Conservation (phyloP, 2,797 vertebrate genomes). For the Chromis chromis region DNA sequence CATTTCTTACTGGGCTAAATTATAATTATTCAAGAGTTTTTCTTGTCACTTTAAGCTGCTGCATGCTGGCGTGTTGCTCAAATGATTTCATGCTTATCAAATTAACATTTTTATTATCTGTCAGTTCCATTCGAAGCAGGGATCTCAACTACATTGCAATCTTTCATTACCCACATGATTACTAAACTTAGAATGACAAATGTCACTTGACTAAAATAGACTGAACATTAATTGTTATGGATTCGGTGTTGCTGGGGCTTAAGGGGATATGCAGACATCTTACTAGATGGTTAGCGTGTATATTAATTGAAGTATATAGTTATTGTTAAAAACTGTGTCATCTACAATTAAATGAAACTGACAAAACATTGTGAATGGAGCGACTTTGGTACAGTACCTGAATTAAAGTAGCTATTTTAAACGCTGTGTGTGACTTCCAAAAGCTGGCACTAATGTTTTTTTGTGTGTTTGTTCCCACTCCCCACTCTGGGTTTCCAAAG, state of each 20-base stretch:
- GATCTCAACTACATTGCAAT: conserved; percentile 24
- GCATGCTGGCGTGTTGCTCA: conserved; percentile 21
- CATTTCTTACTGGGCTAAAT: conserved; percentile 12
- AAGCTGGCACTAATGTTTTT: neutral
- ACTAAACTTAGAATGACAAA: conserved; percentile 63
- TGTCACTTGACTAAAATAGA: conserved; percentile 65
- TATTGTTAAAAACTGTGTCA: neutral
- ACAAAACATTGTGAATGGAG: neutral
- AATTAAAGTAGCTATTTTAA: too few species aligned
- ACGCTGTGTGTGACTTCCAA: too few species aligned
- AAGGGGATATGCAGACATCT: conserved; percentile 39
- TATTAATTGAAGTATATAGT: neutral
- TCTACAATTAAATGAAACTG: neutral
- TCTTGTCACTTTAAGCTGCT: conserved; percentile 20
- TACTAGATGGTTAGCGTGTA: conserved; percentile 21
- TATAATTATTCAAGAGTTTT: conserved; percentile 7
- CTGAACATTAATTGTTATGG: conserved; percentile 43
- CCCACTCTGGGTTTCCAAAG: neutral
- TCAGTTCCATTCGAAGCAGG: conserved; percentile 44
- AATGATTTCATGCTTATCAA: conserved; percentile 41
- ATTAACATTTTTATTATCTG: conserved; percentile 60
- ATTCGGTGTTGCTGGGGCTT: conserved; percentile 32
- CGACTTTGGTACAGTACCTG: neutral
- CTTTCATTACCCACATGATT: conserved; percentile 56
- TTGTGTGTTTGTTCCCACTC: neutral